Base-by-base conservation (phyloP, 1,140 invertebrate species). In the Achatina immaculata region DNA sequence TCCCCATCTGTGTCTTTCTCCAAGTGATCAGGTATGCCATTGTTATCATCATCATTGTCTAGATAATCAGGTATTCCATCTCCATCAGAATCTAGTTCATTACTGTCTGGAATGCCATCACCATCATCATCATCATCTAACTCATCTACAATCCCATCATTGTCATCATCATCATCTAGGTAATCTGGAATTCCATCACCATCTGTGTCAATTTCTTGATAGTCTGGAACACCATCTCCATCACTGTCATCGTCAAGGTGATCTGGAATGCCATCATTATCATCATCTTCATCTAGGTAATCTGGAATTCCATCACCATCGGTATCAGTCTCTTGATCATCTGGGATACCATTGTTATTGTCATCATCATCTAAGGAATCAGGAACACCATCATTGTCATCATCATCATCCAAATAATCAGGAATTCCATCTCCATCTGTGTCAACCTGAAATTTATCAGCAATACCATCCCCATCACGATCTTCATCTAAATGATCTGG, bases 281-380 rank as follows among this genome's bases (percentile, higher is more conserved):
- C 88, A 51, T 82, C 82, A 71, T 89, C 87, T 69, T 85, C 82
- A 31, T 89, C 86, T 62, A 85, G 36, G 78, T 86, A 76, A 69
- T 90, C 87, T 0, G 88, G 88, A 55, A 90, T 90, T 71, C 87
- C 87, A 83, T 88, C 86, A 78, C 84, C 85, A 81, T 90, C 88
- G 40, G 84, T 84, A 74, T 89, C 87, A 43, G 86, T 80, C 28
- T 89, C 86, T 43, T 83, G 77, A 74, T 86, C 51, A 72, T 90
- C 85, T 42, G 87, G 88, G 40, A 90, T 88, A 28, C 90, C 90
- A 79, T 90, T 86, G 38, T 85, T 86, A 77, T 89, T 81, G 66
- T 84, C 83, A 77, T 87, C 86, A 75, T 82, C 84, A 79, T 88
- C 86, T 51, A 85, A 81, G 40, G 83, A 51, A 78, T 89, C 87